Percentiles rank a stretch among this genome's conserved stretches.
Evolutionary conservation across 2,797 vertebrate species (phyloP).

Genomic region (Loris lydekkerianus): DNA sequence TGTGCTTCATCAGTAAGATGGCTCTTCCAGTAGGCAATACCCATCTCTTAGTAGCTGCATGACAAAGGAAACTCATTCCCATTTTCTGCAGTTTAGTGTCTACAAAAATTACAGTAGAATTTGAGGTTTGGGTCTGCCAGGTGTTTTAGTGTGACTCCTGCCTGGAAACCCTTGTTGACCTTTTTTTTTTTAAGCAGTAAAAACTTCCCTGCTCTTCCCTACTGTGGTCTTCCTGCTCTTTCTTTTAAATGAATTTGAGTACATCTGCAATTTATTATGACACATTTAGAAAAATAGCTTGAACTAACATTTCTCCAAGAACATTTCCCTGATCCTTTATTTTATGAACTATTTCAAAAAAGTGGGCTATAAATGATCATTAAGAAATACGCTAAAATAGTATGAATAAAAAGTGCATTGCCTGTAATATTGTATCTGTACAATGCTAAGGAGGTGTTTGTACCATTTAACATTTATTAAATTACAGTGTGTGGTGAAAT

Average conservation of each 20-base stretch:
- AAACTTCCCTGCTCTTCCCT: background rate
- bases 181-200: constrained; percentile 46
- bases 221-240: background rate
- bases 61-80: background rate
- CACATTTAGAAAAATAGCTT: background rate
- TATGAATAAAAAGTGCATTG: background rate
- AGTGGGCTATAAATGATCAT: background rate
- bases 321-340: background rate
- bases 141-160: background rate
- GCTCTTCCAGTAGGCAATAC: background rate
- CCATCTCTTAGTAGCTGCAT: background rate
- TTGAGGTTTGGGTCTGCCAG: background rate
- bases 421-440: background rate
- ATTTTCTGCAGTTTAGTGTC: constrained; percentile 16
- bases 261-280: background rate
- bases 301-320: background rate
- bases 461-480: background rate
- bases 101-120: background rate
- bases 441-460: background rate
- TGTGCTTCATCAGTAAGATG: background rate
- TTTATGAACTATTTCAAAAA: constrained; percentile 33
- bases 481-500: background rate
- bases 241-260: constrained; percentile 1
- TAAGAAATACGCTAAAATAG: background rate
- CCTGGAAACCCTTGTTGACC: background rate